Base-by-base conservation (phyloP, 2,113 vertebrate species). In the Hydrolagus affinis region DNA sequence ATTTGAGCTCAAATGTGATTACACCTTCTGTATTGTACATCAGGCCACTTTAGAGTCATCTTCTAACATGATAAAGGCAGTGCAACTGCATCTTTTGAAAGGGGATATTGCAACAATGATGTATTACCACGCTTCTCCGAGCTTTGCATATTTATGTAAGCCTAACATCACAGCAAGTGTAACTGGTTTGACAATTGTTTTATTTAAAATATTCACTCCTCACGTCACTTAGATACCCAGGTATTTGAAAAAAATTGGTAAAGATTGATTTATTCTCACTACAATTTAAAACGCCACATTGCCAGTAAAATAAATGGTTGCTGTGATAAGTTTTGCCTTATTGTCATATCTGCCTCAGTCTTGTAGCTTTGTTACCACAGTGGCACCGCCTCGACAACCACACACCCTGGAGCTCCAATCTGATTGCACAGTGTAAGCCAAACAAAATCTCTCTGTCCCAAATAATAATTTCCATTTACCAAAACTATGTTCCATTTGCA, bases 301-400 rank as follows among this genome's bases (percentile, higher is more conserved):
- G 57, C 91, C 89, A 92, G 92, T 89, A 88, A 89, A 90, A 91
- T 90, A 89, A 90, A 90, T 89, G 75, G 89, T 91, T 88, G 86
- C 86, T 89, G 89, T 89, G 89, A 88, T 89, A 88, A 89, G 89
- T 89, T 87, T 83, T 88, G 88, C 89, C 89, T 88, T 89, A 88
- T 90, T 85, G 88, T 91, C 92, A 89, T 90, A 92, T 91, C 91
- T 90, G 91, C 91, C 94, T 91, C 86, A 93, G 91, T 94, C 89
- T 89, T 88, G 17, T 89, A 92, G 91, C 91, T 89, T 88, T 89
- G 90, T 90, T 87, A 90, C 86, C 88, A 85, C 86, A 89, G 86
- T 87, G 88, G 87, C 87, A 87, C 86, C 88, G n/a, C 90, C 88
- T 44, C 23, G 19, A 83, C 68, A 85, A 87, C 87, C 70, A 88